Conservation (phyloP, 2,113 vertebrate species). For the Sphyrna mokarran region DNA sequence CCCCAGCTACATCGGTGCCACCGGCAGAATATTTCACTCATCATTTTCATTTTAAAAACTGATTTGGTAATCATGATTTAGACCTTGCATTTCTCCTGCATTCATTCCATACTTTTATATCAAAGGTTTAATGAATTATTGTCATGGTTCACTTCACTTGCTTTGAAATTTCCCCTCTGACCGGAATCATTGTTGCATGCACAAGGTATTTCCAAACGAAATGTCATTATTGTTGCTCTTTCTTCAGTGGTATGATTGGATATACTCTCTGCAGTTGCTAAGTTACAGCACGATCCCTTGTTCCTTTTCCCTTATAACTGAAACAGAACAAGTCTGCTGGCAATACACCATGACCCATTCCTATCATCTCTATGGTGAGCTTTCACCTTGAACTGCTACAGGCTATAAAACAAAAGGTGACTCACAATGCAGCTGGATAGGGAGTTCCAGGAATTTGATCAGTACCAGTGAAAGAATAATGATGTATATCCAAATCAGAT, state of each 20-base stretch:
- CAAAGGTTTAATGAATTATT: background rate
- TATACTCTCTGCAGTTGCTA: background rate
- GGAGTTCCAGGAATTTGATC: background rate
- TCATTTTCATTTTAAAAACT: background rate
- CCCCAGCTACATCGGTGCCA: background rate
- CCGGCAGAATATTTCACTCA: background rate
- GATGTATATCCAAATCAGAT: background rate
- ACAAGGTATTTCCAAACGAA: background rate
- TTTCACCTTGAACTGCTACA: background rate
- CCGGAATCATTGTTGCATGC: background rate
- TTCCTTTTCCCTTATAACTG: background rate
- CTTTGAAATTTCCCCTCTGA: background rate
- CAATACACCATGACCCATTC: background rate
- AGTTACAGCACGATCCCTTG: background rate
- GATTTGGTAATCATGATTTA: background rate
- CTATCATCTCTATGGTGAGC: background rate
- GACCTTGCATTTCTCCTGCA: background rate
- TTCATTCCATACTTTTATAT: background rate
- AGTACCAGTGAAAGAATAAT: background rate
- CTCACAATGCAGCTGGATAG: background rate
- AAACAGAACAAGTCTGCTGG: background rate
- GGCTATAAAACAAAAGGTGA: background rate
- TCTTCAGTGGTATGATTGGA: background rate
- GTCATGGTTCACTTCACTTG: background rate
- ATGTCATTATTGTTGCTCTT: background rate